A percentile compares a stretch with the other conserved stretches of the same genome.
phyloP scores from a whole-genome alignment of 1,140 invertebrate species.

The Theocolax elegans region DNA sequence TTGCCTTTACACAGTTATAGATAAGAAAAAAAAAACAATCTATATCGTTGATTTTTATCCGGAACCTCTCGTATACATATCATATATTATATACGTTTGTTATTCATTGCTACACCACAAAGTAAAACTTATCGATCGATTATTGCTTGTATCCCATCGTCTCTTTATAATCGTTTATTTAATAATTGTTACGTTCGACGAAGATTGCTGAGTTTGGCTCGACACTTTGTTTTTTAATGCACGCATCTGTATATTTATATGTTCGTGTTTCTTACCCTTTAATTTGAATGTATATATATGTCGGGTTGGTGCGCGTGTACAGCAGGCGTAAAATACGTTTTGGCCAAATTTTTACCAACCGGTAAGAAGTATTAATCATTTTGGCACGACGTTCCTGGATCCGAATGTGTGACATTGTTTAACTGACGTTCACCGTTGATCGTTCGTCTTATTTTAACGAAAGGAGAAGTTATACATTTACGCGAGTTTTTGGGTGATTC shows the following conservation, averaged over 20 bases:
- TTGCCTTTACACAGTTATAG: no score
- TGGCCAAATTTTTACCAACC: slow-evolving; percentile 14
- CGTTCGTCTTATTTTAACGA: no score
- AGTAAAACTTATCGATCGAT: not conserved
- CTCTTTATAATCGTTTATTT: not conserved
- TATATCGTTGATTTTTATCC: not conserved
- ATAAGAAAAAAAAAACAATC: slow-evolving; percentile 24
- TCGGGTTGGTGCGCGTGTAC: not conserved
- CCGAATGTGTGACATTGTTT: no score
- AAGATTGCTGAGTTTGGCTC: slow-evolving; percentile 14
- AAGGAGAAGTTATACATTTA: no score
- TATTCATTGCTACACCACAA: slow-evolving; percentile 1
- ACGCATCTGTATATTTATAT: not conserved
- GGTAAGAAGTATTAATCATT: not conserved
- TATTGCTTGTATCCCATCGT: slow-evolving; percentile 20
- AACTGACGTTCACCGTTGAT: no score
- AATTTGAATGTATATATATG: no score
- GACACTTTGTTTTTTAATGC: not conserved
- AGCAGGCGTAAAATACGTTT: slow-evolving; percentile 12
- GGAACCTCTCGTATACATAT: not conserved
- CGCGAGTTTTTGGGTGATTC: no score
- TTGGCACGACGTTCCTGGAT: slow-evolving; percentile 30
- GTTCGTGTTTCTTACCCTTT: no score
- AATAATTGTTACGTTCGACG: not conserved
- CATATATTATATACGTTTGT: not conserved